Evolutionary conservation across 1,140 invertebrate genomes (phyloP).

Genomic region (Trissolcus basalis): DNA sequence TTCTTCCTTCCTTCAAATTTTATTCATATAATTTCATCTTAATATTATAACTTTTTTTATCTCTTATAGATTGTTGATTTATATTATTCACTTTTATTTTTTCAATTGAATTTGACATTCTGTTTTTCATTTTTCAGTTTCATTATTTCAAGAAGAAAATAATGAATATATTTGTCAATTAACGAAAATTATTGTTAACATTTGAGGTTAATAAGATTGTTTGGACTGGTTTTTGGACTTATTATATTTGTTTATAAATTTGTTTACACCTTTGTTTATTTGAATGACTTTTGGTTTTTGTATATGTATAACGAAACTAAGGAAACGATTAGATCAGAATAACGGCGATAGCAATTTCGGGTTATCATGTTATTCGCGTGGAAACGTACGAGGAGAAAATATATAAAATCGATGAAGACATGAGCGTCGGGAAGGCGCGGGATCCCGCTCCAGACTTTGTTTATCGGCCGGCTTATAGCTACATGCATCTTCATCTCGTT

Average conservation of each 20-base stretch:
- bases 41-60: too few relatives aligned
- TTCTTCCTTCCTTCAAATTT: constrained; percentile 22
- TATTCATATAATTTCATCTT: too few relatives aligned
- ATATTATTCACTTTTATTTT: too few relatives aligned
- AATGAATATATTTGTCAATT: too few relatives aligned
- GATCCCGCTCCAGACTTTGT: constrained; percentile 52
- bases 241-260: too few relatives aligned
- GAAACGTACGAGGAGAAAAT: constrained; percentile 42
- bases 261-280: constrained; percentile 5
- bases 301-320: not conserved
- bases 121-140: too few relatives aligned
- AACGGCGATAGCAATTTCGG: constrained; percentile 54
- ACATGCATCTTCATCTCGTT: constrained; percentile 67
- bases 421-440: constrained; percentile 59
- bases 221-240: too few relatives aligned
- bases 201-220: too few relatives aligned
- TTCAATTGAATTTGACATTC: too few relatives aligned
- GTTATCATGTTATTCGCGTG: constrained; percentile 59
- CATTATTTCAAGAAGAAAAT: too few relatives aligned
- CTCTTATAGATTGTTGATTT: too few relatives aligned
- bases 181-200: too few relatives aligned
- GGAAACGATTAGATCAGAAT: constrained; percentile 18
- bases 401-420: constrained; percentile 63
- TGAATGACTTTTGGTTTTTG: constrained; percentile 12
- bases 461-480: constrained; percentile 60